phyloP scores from a whole-genome alignment of 2,113 vertebrate genomes.

The Halcyon senegalensis region DNA sequence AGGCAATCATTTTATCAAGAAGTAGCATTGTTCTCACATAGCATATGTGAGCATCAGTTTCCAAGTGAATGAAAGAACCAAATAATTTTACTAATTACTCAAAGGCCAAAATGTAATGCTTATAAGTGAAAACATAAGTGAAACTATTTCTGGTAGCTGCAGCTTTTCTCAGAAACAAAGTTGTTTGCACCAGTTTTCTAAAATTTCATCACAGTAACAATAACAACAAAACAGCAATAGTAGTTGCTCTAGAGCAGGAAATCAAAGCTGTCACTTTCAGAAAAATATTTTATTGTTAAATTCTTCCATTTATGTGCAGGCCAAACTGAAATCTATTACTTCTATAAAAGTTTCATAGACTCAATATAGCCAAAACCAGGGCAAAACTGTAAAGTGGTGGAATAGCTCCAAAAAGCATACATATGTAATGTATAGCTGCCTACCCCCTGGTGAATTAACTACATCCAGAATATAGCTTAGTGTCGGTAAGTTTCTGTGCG shows the following conservation, averaged over 20 bases:
- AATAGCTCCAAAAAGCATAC: not conserved
- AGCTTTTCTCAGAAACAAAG: not conserved
- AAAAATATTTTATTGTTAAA: not conserved
- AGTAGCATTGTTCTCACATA: not conserved
- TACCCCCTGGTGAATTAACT: not conserved
- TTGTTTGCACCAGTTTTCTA: not conserved
- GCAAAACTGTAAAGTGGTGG: not conserved
- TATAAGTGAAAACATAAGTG: not conserved
- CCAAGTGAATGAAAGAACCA: not conserved
- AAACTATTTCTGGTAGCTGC: not conserved
- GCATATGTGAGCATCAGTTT: not conserved
- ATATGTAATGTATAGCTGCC: not conserved
- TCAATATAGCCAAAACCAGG: not conserved
- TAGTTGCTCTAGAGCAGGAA: not conserved
- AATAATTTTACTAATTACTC: not conserved
- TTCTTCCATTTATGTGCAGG: not conserved
- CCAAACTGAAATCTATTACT: not conserved
- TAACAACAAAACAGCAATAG: not conserved
- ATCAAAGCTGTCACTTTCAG: not conserved
- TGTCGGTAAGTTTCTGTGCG: rapidly evolving
- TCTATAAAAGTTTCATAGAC: not conserved
- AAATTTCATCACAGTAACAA: not conserved
- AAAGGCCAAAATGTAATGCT: not conserved
- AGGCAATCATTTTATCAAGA: not conserved
- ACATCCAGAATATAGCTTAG: not conserved